Evolutionary conservation across 37 sponge, comb jelly and placozoan genomes (phyloP), one percentile per base, ranked within the genome.

Genomic region (Trichoplax adhaerens): DNA sequence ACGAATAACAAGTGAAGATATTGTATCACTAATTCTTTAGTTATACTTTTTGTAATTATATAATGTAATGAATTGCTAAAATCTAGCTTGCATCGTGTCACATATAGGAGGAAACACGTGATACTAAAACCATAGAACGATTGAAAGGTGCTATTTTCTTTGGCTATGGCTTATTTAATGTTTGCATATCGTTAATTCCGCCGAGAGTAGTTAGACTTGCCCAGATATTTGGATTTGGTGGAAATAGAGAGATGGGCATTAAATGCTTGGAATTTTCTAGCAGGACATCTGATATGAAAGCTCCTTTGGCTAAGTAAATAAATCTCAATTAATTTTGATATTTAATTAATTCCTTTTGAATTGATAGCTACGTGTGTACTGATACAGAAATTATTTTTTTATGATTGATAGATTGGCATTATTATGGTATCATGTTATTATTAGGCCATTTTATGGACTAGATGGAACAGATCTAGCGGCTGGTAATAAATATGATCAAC

Each of bases 151-250:
- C 84, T 5, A 78, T 86, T 55, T 87, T 84, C 76, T 81, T 87
- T 68, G 94, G 94, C 48, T 91, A 83, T 66, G 98, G 98, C 1
- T 67, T 88, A 5, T 81, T 96, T 81, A 88, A 96, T 64, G 74
- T 96, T 58, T 72, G 81, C 48, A 58, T 96, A 65, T 96, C 98
- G 2, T 83, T 96, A 47, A 96, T 96, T 47, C 98, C 98, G 29
- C 89, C 85, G 52, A 88, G 88, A 54, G 79, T 91, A 57, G 78
- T 96, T 67, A 88, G 80, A 55, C 57, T 96, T 58, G 92, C 90
- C 68, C 91, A 96, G 73, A 70, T 96, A 61, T 78, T 96, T 69
- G 98, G 98, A 61, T 96, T 96, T 87, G 79, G 76, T 69, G 93
- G 91, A 12, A 72, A 86, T 76, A 69, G 93, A 6, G 50, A 75